Evolutionary conservation across 2,113 vertebrate genomes (phyloP).

Genomic region (Anarrhichthys ocellatus): DNA sequence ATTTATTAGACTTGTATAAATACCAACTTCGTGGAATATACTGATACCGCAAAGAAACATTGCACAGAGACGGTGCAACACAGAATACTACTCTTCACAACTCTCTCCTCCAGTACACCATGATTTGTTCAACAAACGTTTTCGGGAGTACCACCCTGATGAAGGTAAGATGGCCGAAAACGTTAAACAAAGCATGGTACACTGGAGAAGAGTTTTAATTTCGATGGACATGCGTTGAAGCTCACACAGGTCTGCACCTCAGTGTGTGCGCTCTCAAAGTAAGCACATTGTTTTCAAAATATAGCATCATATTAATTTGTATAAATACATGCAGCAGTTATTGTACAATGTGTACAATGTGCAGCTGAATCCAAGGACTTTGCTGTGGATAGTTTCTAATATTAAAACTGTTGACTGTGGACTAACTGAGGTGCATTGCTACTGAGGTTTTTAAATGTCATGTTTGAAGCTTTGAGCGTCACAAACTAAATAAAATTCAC

Average conservation of each 20-base stretch:
- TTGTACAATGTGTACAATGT: neutral
- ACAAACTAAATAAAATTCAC: neutral
- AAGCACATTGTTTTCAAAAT: neutral
- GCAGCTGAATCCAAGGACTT: neutral
- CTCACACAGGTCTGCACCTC: neutral
- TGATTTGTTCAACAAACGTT: neutral
- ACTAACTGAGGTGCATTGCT: neutral
- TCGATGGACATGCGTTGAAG: neutral
- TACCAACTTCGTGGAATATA: neutral
- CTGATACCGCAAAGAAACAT: neutral
- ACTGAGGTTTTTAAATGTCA: neutral
- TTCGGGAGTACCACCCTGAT: neutral
- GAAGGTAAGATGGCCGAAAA: neutral
- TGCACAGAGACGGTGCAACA: neutral
- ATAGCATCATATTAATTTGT: neutral
- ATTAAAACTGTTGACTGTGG: constrained; percentile 10
- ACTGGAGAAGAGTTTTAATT: neutral
- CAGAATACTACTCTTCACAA: neutral
- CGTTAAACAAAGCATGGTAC: neutral
- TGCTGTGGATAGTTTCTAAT: neutral
- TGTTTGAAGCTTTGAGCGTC: neutral
- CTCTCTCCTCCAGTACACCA: neutral
- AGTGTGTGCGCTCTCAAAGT: neutral
- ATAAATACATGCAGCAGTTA: neutral
- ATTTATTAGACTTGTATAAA: neutral